These are phyloP conservation scores for Trichomycterus rosablanca DNA, from an alignment of 2,113 vertebrate species.

Conservation along the genomic window DNA sequence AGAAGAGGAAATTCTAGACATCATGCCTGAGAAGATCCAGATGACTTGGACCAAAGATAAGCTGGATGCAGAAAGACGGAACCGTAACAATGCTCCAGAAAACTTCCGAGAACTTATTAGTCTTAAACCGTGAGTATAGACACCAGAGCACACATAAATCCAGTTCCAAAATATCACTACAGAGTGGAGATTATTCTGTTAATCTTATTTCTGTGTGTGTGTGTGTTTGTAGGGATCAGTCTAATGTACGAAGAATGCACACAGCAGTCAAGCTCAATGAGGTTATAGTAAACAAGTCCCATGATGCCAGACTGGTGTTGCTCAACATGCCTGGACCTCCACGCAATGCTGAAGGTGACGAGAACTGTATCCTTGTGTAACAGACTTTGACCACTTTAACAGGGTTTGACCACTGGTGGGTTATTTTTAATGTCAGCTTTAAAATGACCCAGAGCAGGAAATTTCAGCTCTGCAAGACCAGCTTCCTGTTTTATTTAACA, in stretches of 20 bases:
- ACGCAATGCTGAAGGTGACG: conserved; percentile 87
- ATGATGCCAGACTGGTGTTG: conserved; percentile 91
- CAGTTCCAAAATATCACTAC: too few species aligned
- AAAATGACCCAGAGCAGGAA: too few species aligned
- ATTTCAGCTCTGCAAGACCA: too few species aligned
- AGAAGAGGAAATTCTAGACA: conserved; percentile 79
- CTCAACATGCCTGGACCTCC: conserved; percentile 99
- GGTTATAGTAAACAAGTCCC: conserved; percentile 92
- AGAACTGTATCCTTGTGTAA: conserved; percentile 90
- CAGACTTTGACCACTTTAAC: neutral
- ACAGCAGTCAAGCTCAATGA: conserved; percentile 97
- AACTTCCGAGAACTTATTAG: conserved; percentile 91
- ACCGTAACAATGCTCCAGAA: conserved; percentile 73
- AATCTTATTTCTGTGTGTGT: neutral
- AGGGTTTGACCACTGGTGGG: too few species aligned
- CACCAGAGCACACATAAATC: neutral
- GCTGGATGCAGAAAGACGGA: conserved; percentile 75
- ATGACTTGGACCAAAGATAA: conserved; percentile 97
- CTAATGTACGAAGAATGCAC: conserved; percentile 95
- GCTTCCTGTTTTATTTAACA: too few species aligned
- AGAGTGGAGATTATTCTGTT: neutral
- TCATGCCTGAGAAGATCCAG: conserved; percentile 81
- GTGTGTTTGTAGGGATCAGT: conserved; percentile 77
- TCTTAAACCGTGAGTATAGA: conserved; percentile 88
- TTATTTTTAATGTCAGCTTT: too few species aligned